Evolutionary conservation across 2,888 invertebrate genomes (phyloP).

Genomic region (Athalia cordata): DNA sequence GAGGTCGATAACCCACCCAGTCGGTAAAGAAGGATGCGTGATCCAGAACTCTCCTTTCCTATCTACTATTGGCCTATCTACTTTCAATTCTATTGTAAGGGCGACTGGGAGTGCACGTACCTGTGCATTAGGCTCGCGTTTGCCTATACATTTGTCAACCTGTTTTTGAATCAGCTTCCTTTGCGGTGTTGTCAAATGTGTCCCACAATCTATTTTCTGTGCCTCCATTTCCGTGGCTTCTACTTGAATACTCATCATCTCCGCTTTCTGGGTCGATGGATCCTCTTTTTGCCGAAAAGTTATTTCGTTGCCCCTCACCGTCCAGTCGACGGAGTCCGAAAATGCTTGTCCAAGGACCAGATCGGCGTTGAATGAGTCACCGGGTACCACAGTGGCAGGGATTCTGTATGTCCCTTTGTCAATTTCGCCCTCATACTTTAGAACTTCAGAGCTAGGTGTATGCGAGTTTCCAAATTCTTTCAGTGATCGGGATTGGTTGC

Average conservation of each 20-base stretch:
- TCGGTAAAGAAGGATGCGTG: too few relatives aligned
- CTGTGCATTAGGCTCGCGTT: too few relatives aligned
- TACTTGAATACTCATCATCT: neutral
- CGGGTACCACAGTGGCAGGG: slow-evolving; percentile 20
- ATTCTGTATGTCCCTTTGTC: slow-evolving; percentile 1
- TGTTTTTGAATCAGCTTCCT: too few relatives aligned
- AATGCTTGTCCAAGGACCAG: slow-evolving; percentile 34
- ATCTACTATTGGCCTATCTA: too few relatives aligned
- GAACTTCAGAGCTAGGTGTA: neutral
- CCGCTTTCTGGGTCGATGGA: neutral
- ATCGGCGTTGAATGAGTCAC: slow-evolving; percentile 2
- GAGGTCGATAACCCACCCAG: too few relatives aligned
- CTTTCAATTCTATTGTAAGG: too few relatives aligned
- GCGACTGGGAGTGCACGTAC: too few relatives aligned
- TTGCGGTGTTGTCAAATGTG: too few relatives aligned
- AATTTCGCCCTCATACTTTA: neutral
- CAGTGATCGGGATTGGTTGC: neutral
- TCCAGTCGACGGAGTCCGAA: slow-evolving; percentile 16
- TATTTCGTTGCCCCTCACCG: neutral
- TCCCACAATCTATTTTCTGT: too few relatives aligned
- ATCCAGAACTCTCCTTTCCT: too few relatives aligned
- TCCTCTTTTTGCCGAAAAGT: neutral
- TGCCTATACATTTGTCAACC: too few relatives aligned
- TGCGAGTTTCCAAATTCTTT: slow-evolving; percentile 1
- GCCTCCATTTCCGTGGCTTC: too few relatives aligned